A percentile compares a stretch with the other conserved stretches of the same genome.
phyloP scores from a whole-genome alignment of 2,888 invertebrate species.

The Diarsia rubi region DNA sequence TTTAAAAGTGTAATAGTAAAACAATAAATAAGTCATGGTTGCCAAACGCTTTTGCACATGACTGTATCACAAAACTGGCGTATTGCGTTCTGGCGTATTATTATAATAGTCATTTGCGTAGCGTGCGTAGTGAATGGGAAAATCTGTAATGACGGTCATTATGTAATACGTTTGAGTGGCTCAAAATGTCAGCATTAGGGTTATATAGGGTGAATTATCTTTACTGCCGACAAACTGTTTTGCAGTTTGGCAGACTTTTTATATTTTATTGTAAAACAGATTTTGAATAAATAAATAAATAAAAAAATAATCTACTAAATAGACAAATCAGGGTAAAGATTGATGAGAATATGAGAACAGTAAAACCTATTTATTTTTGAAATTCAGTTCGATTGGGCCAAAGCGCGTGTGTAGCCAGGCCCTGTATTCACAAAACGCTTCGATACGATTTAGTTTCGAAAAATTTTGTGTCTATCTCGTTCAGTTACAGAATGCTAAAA shows the following conservation, averaged over 20 bases:
- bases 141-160: slow-evolving; percentile 53
- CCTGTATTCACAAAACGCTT: no score
- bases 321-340: slow-evolving; percentile 3
- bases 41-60: slow-evolving; percentile 30
- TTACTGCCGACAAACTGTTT: no score
- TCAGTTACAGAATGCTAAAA: no score
- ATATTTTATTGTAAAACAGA: no score
- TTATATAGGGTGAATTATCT: slow-evolving; percentile 6
- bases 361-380: neutral
- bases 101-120: slow-evolving; percentile 58
- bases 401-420: neutral
- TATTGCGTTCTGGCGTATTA: slow-evolving; percentile 53
- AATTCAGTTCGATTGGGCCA: neutral
- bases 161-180: slow-evolving; percentile 58
- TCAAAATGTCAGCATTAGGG: slow-evolving; percentile 30
- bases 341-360: neutral
- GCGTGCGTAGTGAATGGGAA: slow-evolving; percentile 63
- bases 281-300: no score
- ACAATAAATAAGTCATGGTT: slow-evolving; percentile 5
- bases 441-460: no score
- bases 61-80: slow-evolving; percentile 35
- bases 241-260: no score
- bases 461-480: no score
- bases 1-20: neutral
- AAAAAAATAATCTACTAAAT: no score